Evolutionary conservation across 2,888 invertebrate species (phyloP).

Genomic region (Nematopogon swammerdamellus): DNA sequence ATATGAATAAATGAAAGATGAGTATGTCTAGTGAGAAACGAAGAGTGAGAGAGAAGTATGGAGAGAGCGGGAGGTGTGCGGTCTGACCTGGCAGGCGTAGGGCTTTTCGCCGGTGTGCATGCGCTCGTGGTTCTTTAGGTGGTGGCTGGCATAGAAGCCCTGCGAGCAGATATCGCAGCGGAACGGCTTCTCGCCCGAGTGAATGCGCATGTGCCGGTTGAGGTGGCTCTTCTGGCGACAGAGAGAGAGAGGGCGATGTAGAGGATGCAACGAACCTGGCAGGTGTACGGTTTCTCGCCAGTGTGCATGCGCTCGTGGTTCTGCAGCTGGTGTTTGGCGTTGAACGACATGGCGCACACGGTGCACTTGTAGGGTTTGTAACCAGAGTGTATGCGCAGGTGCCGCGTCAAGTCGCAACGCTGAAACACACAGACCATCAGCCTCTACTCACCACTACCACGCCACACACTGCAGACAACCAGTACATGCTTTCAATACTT

Average conservation of each 20-base stretch:
- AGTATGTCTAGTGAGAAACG: too few relatives aligned
- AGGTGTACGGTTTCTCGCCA: constrained; percentile 46
- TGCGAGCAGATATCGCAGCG: constrained; percentile 28
- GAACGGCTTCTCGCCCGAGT: constrained; percentile 30
- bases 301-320: constrained; percentile 54
- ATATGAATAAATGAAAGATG: too few relatives aligned
- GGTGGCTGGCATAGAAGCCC: constrained; percentile 32
- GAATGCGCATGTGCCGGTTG: constrained; percentile 30
- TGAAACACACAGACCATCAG: constrained; percentile 21
- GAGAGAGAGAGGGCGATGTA: background rate
- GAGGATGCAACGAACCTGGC: constrained; percentile 31
- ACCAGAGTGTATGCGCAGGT: constrained; percentile 50
- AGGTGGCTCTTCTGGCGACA: constrained; percentile 23
- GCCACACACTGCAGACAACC: too few relatives aligned
- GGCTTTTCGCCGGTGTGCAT: constrained; percentile 33
- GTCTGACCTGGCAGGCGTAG: constrained; percentile 32
- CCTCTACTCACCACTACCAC: too few relatives aligned
- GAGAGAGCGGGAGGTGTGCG: background rate
- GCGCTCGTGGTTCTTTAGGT: constrained; percentile 30
- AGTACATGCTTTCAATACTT: too few relatives aligned
- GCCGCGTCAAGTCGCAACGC: constrained; percentile 51
- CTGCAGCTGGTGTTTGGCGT: constrained; percentile 52
- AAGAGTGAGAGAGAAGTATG: too few relatives aligned
- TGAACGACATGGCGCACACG: constrained; percentile 50
- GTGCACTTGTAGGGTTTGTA: constrained; percentile 50